Evolutionary conservation across 2,113 vertebrate genomes (phyloP), one percentile per base, ranked within the genome.

Genomic region (Lophochroa leadbeateri): DNA sequence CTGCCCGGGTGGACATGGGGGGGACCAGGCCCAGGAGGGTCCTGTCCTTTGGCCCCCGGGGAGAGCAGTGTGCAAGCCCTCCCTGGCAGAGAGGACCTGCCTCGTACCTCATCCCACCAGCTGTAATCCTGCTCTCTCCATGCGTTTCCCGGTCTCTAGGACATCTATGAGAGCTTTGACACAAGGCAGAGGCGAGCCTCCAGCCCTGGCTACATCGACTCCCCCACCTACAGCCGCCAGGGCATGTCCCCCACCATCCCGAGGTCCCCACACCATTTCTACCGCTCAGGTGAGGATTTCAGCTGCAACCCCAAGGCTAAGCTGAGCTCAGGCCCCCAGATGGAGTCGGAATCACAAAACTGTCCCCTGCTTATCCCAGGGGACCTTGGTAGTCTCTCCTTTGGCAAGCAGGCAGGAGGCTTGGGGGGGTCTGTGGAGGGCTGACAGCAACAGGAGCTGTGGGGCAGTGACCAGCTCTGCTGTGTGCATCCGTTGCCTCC

Each of bases 151-250:
- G 13, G 7, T 76, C 82, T 78, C 35, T 88, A 99, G 99, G 99
- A 99, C 96, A 98, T 99, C 96, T 99, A 98, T 11, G 99, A 99
- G 96, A 98, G 98, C 95, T 97, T 99, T 92, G 99, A 99, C 95
- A 98, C 98, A 15, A 98, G 98, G 78, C 99, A 99, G 97, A 98
- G 99, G 82, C 96, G 98, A 78, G 99, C 99, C 82, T 99, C 99
- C 96, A 99, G 99, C 97, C 99, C 99, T 1, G 99, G 99, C 57
- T 99, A 99, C 96, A 99, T 99, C 12, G 99, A 99, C 97, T 99
- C 99, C 6, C 99, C 99, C 29, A 98, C 98, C 24, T 99, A 98
- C 95, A 98, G 99, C 94, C 98, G 99, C 47, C 99, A 99, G 91
- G 99, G 99, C 98, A 98, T 99, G 98, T 99, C 99, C 47, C 99